Conservation (phyloP, 2,797 vertebrate species). For the Cossypha dichroa region DNA sequence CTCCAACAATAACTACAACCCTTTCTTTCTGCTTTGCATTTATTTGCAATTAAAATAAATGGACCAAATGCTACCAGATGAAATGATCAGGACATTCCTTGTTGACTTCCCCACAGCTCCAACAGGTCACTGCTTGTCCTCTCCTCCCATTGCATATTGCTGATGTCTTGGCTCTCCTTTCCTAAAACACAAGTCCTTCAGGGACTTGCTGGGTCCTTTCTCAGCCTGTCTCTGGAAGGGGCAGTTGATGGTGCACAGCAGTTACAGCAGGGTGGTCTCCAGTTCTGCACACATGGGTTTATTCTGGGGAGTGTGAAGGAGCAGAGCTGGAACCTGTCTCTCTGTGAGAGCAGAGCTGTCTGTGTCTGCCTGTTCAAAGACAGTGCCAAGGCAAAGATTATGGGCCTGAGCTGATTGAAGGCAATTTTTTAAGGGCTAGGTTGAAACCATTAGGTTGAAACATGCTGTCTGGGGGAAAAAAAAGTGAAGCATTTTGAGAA, state of each 20-base stretch:
- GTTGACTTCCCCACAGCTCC: background rate
- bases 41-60: slow-evolving; percentile 51
- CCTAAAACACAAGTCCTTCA: background rate
- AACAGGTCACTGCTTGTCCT: background rate
- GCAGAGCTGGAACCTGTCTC: background rate
- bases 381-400: background rate
- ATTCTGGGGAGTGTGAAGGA: background rate
- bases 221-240: background rate
- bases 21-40: slow-evolving; percentile 25
- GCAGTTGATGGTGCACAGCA: background rate
- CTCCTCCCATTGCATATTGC: rapidly evolving
- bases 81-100: background rate
- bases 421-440: background rate
- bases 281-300: background rate
- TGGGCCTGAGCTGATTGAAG: background rate
- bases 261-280: background rate
- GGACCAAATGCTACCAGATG: slow-evolving; percentile 35
- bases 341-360: background rate
- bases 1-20: slow-evolving; percentile 28
- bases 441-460: background rate
- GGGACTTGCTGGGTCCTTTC: background rate
- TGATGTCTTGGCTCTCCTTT: background rate
- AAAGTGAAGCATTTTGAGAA: background rate
- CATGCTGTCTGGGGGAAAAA: background rate
- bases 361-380: background rate